Conservation (phyloP, 2,888 invertebrate species). For the Dicycla oo region DNA sequence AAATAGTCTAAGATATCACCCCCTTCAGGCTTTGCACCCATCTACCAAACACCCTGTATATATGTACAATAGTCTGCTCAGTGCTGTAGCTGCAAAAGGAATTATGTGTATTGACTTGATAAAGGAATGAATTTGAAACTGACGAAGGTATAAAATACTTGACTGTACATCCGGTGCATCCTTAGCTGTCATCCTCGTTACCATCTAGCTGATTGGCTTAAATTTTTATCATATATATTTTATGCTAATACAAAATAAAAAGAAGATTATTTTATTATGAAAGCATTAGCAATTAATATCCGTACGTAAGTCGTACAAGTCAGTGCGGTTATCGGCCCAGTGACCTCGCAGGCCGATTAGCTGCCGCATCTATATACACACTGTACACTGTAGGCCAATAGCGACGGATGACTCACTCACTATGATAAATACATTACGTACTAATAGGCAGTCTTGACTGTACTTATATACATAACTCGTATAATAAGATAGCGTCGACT, state of each 20-base stretch:
- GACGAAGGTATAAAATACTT: no score
- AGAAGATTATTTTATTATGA: slow-evolving; percentile 29
- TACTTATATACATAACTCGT: slow-evolving; percentile 29
- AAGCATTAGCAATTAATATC: slow-evolving; percentile 36
- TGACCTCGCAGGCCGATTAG: slow-evolving; percentile 60
- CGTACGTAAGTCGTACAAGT: slow-evolving; percentile 33
- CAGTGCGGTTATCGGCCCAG: slow-evolving; percentile 53
- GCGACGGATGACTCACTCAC: slow-evolving; percentile 51
- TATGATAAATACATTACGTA: slow-evolving; percentile 57
- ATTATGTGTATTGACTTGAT: no score
- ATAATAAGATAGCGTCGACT: slow-evolving; percentile 22
- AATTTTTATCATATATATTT: not conserved
- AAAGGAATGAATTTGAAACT: no score
- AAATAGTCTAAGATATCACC: no score
- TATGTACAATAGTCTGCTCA: no score
- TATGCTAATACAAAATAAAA: not conserved
- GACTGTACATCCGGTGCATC: not conserved
- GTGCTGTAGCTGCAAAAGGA: no score
- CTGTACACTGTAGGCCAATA: slow-evolving; percentile 46
- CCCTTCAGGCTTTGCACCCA: no score
- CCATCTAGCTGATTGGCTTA: not conserved
- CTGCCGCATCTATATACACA: slow-evolving; percentile 34
- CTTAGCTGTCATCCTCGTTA: no score
- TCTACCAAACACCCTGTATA: no score
- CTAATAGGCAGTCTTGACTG: slow-evolving; percentile 38